These are phyloP conservation scores for Progne subis DNA, from an alignment of 2,113 vertebrate species.

Conservation along the genomic window DNA sequence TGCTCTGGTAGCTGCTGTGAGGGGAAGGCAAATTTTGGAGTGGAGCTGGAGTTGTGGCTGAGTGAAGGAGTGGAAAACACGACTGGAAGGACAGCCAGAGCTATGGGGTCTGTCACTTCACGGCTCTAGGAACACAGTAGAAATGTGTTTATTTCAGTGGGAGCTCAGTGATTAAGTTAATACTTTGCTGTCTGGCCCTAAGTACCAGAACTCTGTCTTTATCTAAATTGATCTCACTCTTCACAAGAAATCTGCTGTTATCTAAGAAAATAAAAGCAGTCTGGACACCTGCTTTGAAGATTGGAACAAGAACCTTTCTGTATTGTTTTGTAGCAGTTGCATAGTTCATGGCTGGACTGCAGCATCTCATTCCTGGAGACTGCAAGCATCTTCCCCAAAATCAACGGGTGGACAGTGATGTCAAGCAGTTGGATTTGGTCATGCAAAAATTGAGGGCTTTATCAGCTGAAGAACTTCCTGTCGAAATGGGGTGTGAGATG, in stretches of 20 bases:
- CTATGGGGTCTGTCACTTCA: not conserved
- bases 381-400: not conserved
- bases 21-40: not conserved
- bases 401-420: fast-evolving
- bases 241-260: not conserved
- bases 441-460: not conserved
- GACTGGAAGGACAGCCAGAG: not conserved
- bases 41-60: not conserved
- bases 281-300: not conserved
- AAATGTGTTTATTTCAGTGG: not conserved
- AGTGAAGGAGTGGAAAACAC: not conserved
- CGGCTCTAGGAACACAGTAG: not conserved
- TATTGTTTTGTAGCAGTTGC: not conserved
- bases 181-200: not conserved
- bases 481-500: not conserved
- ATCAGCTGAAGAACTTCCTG: not conserved
- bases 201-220: not conserved
- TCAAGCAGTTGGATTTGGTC: not conserved
- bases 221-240: not conserved
- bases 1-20: not conserved
- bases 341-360: not conserved
- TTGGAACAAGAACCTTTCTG: not conserved
- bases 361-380: not conserved
- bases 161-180: not conserved
- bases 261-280: not conserved